Evolutionary conservation across 2,113 vertebrate species (phyloP), one percentile per base, ranked within the genome.

Genomic region (Chloroceryle aenea): DNA sequence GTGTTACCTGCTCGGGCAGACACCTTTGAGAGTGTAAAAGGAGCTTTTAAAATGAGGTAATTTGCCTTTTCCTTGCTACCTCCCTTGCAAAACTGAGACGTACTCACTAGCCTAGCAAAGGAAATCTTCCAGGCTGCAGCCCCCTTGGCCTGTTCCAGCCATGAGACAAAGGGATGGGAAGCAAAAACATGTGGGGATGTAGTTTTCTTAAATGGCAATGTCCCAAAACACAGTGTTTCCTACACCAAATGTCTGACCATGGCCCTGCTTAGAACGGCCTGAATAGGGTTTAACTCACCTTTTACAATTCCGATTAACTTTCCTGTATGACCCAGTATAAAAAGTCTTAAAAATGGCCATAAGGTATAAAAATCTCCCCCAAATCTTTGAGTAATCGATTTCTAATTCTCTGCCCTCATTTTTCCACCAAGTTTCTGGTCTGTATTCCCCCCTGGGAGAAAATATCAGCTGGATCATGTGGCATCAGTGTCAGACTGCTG

Each of bases 181-280:
- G 27, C 6, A 14, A 25, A 75, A 13, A 40, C 1, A 0, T 1
- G 8, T 5, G 30, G 62, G 56, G 38, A 10, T n/a, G 56, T 30
- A 45, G 4, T 53, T 30, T 36, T 53, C 14, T n/a, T 3, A 8
- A 19, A 21, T 4, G 6, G 4, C 2, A 9, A 5, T 0, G 0
- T 29, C 69, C 27, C 75, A 22, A 6, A 13, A 6, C 40, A 6
- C 10, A 3, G 47, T 1, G 36, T 50, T 34, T 68, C 42, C 53
- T 7, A 3, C 27, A 58, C 47, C 2, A 12, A 10, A 21, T 4
- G 18, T 17, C 78, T 55, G 61, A 12, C 45, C 52, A 17, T 45
- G 10, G 8, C 68, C 58, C 17, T 8, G 0, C 21, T 52, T 14
- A 6, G 27, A 27, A 8, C 2, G 13, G 38, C n/a, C 42, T 23